Evolutionary conservation across 2,113 vertebrate species (phyloP), one percentile per base, ranked within the genome.

Genomic region (Brachyhypopomus occidentalis): DNA sequence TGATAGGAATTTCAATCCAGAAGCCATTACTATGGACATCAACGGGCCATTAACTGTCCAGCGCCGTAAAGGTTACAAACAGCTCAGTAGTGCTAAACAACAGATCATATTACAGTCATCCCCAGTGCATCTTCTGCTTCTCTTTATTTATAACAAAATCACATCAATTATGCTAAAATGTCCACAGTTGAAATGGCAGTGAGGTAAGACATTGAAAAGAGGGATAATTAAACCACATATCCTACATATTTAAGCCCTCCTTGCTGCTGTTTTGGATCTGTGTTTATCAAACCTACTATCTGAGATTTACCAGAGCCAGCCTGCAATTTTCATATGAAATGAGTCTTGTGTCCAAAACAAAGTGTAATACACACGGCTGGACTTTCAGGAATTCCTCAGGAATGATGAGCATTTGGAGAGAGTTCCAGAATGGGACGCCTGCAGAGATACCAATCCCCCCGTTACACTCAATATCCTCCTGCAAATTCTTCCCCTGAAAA

Each of bases 361-460:
- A 63, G 25, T 71, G 19, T 64, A 34, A 73, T 76, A 69, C 56
- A 9, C 70, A 82, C 72, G 52, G 52, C 70, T n/a, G 38, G 67
- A 86, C 41, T 84, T 58, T 79, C 23, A 41, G 85, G 79, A 84
- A 86, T 82, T 79, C 23, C 58, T 30, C 41, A 73, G 34, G 69
- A 86, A 84, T 86, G 70, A 78, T 25, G 11, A 76, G 73, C n/a
- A 83, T 84, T 69, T 71, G 34, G n/a, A 64, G 19, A 77, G 12
- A 73, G 63, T 74, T 62, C 59, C 23, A 27, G 48, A 45, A 45
- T 81, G 79, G 19, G 59, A 69, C 16, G 38, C 62, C 48, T 58
- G 48, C 4, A 30, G 30, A 20, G 25, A 75, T 58, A 59, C 30
- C 3, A 5, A 59, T 12, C 16, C 14, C 30, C 5, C 16, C 27